Evolutionary conservation across 2,113 vertebrate genomes (phyloP).

Genomic region (Catharus fuscescens): DNA sequence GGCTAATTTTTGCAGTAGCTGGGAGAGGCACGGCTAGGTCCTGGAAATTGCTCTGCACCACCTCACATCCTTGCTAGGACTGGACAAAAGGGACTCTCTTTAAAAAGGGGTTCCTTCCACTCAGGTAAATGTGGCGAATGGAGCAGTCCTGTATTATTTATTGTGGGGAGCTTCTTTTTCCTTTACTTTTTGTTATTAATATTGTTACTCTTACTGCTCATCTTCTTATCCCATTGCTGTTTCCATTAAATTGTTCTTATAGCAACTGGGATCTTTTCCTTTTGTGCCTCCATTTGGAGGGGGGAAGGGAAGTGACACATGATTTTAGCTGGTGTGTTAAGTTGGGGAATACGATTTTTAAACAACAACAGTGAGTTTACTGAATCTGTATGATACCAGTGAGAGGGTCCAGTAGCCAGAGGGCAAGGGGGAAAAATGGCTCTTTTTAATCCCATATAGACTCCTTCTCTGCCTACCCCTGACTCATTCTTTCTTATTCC

Average conservation of each 20-base stretch:
- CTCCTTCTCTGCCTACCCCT: not conserved
- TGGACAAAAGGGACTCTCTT: fast-evolving
- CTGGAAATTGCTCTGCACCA: too few species aligned
- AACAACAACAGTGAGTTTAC: not conserved
- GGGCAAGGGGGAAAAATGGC: not conserved
- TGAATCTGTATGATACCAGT: not conserved
- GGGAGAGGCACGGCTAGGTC: not conserved
- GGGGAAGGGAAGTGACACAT: not conserved
- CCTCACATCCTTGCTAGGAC: not conserved
- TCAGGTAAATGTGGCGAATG: fast-evolving
- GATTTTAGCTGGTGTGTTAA: not conserved
- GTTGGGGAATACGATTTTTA: not conserved
- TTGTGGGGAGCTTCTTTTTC: not conserved
- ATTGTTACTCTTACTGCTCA: not conserved
- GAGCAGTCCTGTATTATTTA: not conserved
- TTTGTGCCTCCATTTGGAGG: not conserved
- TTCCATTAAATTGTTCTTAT: not conserved
- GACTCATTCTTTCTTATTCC: not conserved
- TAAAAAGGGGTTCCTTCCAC: not conserved
- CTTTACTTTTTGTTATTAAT: not conserved
- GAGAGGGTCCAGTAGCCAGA: not conserved
- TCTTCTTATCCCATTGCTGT: not conserved
- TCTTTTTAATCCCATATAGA: not conserved
- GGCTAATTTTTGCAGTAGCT: not conserved
- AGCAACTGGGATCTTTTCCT: not conserved